Percentiles rank a stretch among this genome's conserved stretches.
Evolutionary conservation across 2,888 invertebrate species (phyloP).

Genomic region (Melieria omissa): DNA sequence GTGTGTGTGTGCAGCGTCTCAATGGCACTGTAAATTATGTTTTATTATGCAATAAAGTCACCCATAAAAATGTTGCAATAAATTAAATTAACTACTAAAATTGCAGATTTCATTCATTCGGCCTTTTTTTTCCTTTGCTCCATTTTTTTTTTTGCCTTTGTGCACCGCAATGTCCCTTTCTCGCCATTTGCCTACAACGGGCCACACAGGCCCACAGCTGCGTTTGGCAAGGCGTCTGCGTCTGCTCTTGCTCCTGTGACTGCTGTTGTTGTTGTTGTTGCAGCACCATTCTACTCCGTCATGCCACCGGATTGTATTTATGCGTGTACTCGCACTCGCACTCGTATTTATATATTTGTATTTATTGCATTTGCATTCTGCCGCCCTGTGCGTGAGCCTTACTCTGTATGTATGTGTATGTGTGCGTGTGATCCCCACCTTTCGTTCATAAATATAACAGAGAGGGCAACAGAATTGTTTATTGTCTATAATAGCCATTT

Average conservation of each 20-base stretch:
- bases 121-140: slow-evolving; percentile 15
- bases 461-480: slow-evolving; percentile 11
- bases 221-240: no score
- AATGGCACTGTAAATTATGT: slow-evolving; percentile 67
- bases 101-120: slow-evolving; percentile 60
- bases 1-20: slow-evolving; percentile 45
- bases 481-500: slow-evolving; percentile 11
- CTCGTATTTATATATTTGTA: background rate
- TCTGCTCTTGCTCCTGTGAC: background rate
- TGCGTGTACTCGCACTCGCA: background rate
- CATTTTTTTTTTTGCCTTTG: slow-evolving; percentile 11
- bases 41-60: slow-evolving; percentile 68
- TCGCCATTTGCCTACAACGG: no score
- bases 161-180: no score
- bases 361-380: slow-evolving; percentile 28
- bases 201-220: no score
- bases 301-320: background rate
- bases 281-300: background rate
- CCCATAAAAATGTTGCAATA: slow-evolving; percentile 68
- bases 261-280: background rate
- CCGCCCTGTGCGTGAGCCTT: background rate
- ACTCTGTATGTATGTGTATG: background rate
- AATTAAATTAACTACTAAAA: slow-evolving; percentile 68
- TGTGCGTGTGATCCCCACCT: background rate
- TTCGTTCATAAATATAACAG: background rate